Conservation (phyloP, 2,113 vertebrate genomes). For the Ibidorhyncha struthersii region DNA sequence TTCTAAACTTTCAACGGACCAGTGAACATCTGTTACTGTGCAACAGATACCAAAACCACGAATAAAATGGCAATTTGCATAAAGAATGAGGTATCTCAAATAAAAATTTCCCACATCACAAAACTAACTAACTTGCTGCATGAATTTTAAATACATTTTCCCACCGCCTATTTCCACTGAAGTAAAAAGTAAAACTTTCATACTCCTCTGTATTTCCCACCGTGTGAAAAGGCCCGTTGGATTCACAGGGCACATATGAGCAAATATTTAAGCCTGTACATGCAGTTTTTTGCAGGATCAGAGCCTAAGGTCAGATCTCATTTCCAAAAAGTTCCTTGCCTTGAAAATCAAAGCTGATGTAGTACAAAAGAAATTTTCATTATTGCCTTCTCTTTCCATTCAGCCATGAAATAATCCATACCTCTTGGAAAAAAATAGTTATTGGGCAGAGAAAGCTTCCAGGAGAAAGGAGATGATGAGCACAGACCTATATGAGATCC, state of each 20-base stretch:
- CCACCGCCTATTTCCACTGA: not conserved
- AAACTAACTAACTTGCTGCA: not conserved
- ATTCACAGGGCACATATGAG: not conserved
- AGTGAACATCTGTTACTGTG: not conserved
- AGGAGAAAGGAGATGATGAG: not conserved
- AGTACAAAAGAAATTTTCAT: not conserved
- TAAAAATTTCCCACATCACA: not conserved
- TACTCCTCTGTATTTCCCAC: not conserved
- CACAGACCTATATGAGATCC: not conserved
- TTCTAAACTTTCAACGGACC: not conserved
- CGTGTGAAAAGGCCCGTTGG: not conserved
- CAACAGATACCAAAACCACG: not conserved
- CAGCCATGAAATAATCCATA: not conserved
- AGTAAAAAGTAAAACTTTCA: not conserved
- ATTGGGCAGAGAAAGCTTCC: not conserved
- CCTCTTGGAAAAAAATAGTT: not conserved
- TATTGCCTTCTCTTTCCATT: not conserved
- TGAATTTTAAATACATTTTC: not conserved
- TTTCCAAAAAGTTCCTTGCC: not conserved
- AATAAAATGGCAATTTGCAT: not conserved
- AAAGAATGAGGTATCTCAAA: not conserved
- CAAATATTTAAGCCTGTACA: not conserved
- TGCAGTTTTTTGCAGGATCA: not conserved
- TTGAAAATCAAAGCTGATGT: slow-evolving; percentile 9
- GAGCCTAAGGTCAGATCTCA: not conserved